These are phyloP conservation scores for Zosterops hypoxanthus DNA, from an alignment of 2,113 vertebrate genomes.

Conservation along the genomic window DNA sequence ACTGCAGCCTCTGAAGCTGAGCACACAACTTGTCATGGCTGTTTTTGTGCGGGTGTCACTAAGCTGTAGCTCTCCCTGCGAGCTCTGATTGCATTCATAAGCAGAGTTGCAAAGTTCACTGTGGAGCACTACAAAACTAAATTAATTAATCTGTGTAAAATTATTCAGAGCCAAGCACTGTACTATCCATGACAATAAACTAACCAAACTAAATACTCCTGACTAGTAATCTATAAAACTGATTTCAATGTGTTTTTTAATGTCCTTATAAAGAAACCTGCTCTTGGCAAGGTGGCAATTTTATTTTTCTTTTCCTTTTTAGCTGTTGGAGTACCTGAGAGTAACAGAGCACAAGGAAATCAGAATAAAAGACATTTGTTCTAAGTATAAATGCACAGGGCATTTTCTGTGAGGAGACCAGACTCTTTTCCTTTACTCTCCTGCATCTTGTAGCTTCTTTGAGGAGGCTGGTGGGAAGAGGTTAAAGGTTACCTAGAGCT, in stretches of 20 bases:
- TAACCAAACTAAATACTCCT: neutral
- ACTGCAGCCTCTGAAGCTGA: neutral
- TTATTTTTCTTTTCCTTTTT: neutral
- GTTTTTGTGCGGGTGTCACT: rapidly evolving
- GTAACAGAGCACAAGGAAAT: slow-evolving; percentile 2
- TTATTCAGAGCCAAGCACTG: neutral
- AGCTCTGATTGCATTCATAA: rapidly evolving
- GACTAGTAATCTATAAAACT: neutral
- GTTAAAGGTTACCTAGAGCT: slow-evolving; percentile 72
- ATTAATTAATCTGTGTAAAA: neutral
- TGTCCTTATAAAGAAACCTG: neutral
- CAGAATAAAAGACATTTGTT: slow-evolving; percentile 46
- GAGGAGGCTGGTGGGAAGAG: slow-evolving; percentile 74
- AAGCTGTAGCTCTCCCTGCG: rapidly evolving
- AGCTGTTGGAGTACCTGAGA: slow-evolving; percentile 10
- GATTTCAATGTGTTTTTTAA: neutral
- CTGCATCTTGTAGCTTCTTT: slow-evolving; percentile 70
- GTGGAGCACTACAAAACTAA: neutral
- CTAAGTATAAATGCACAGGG: neutral
- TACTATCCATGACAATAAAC: neutral
- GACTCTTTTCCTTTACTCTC: slow-evolving; percentile 39
- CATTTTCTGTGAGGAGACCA: slow-evolving; percentile 7
- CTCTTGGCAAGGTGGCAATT: neutral
- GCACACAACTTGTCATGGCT: neutral
- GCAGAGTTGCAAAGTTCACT: neutral